Evolutionary conservation across 2,797 vertebrate species (phyloP), one percentile per base, ranked within the genome.

Genomic region (Linurgus olivaceus): DNA sequence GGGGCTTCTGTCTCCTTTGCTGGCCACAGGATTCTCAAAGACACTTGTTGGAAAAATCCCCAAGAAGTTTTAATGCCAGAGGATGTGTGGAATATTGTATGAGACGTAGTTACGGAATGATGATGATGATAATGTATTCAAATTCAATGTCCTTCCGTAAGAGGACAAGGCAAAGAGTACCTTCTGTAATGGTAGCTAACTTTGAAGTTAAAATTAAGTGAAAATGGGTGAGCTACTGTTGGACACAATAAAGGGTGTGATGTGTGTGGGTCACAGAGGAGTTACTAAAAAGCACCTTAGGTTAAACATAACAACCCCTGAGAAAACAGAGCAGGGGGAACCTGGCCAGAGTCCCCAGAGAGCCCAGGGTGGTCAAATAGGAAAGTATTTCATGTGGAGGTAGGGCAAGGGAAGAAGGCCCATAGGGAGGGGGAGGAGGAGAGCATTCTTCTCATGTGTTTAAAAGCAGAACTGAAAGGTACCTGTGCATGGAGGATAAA

Each of bases 371-470:
- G 90, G 47, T 81, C 65, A 68, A 73, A 70, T 19, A 82, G 90
- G 63, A 78, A 81, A 66, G 31, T 51, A 13, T 88, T 82, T 54
- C 51, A 18, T 28, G n/a, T 31, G 42, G n/a, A 75, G 66, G 61
- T 0, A 28, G 44, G 37, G 70, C 33, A 58, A 35, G 63, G n/a
- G 67, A 54, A 38, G 50, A 42, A 70, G 40, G 33, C 44, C 29
- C 59, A 10, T 8, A 20, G 57, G 15, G n/a, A 45, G 35, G 47
- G 61, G 26, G 52, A 65, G 57, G 61, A 74, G 37, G 40, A 65
- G 17, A 26, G 26, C 57, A 42, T 54, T 54, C n/a, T 42, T 72
- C 48, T 48, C 0, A 0, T 2, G 0, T 11, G 20, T 93, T 68
- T 50, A 21, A 17, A 59, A 48, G 71, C 47, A 55, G 51, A 59